These are phyloP conservation scores for Eristalis pertinax DNA, from an alignment of 2,888 invertebrate species.

Conservation along the genomic window DNA sequence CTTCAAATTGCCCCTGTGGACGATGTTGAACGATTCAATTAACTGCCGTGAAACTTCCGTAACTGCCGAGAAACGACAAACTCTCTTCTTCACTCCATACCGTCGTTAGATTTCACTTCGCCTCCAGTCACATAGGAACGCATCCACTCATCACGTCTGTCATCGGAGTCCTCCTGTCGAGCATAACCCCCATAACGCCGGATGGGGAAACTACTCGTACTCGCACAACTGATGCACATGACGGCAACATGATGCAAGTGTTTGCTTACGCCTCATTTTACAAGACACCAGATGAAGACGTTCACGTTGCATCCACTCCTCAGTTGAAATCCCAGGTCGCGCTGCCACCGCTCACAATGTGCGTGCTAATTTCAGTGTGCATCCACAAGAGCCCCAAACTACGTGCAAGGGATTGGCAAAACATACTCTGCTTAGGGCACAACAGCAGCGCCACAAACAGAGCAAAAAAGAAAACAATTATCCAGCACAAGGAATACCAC, in stretches of 20 bases:
- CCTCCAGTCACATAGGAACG: neutral
- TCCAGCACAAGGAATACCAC: slow-evolving; percentile 1
- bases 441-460: neutral
- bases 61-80: neutral
- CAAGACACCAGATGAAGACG: slow-evolving; percentile 17
- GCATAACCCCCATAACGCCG: neutral
- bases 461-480: neutral
- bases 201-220: neutral
- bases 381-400: slow-evolving; percentile 39
- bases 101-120: neutral
- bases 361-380: slow-evolving; percentile 41
- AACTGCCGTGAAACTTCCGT: neutral
- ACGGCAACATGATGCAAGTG: neutral
- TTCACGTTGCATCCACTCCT: neutral
- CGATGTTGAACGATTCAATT: neutral
- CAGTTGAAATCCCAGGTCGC: neutral
- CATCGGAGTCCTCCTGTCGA: neutral
- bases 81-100: neutral
- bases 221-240: neutral
- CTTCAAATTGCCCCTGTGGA: neutral
- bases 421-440: neutral
- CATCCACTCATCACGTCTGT: neutral
- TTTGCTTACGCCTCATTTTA: neutral
- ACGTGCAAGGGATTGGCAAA: neutral
- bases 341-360: slow-evolving; percentile 16